Base-by-base conservation (phyloP, 2,797 vertebrate species). In the Erpetoichthys calabaricus region DNA sequence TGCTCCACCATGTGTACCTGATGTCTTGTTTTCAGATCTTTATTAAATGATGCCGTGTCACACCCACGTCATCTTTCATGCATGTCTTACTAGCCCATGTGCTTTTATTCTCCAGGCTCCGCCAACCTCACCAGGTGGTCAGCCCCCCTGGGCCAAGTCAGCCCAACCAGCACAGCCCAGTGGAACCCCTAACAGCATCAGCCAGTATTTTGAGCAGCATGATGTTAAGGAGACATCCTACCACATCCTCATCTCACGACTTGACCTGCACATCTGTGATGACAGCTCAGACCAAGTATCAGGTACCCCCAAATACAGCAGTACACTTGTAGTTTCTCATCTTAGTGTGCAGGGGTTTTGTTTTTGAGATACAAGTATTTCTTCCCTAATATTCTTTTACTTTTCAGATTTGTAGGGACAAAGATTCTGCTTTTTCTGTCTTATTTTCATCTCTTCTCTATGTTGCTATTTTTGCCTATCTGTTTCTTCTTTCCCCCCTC, bases 161-260 rank as follows among this genome's bases (percentile, higher is more conserved):
- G 78, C 87, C 0, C 8, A 84, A 55, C 66, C 82, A 0, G 74
- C 82, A 0, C 65, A 85, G 42, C 72, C 72, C 3, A 65, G 65
- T 47, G 77, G 78, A 1, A 81, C 78, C 7, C 78, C 87, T 46
- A 88, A 66, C 67, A 91, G 87, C 62, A 75, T 82, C 8, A 89
- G 89, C 64, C 89, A 97, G 59, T 91, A 89, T 72, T 99, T 99
- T 44, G 94, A 99, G 58, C 86, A 80, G 47, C 88, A 88, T 6
- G 90, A 99, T 56, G 91, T 99, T 67, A 98, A 94, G 60, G 95
- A 99, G 64, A 91, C 94, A 1, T 99, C 96, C 0, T 99, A 98
- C 71, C 96, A 99, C 78, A 90, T 92, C 41, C 89, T 92, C 65
- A 93, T 98, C 72, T 97, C 95, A 8, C 92, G 90, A 57, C 75